A percentile compares a stretch with the other conserved stretches of the same genome.
Evolutionary conservation across 1,140 invertebrate species (phyloP).

Genomic region (Leucophenga varia): DNA sequence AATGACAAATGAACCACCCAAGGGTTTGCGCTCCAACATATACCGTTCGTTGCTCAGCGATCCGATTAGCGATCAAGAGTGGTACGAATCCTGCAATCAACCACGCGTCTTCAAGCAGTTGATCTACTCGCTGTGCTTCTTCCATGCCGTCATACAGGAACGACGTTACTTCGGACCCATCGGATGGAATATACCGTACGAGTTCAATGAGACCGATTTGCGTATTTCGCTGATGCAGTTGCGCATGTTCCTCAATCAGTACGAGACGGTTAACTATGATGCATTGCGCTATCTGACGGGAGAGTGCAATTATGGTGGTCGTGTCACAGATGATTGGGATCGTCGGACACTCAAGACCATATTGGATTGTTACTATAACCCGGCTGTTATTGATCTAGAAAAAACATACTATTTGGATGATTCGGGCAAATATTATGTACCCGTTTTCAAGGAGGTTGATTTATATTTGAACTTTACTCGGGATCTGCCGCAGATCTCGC

Average conservation of each 20-base stretch:
- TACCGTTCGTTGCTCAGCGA: slow-evolving; percentile 80
- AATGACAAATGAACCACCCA: slow-evolving; percentile 94
- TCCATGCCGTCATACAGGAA: slow-evolving; percentile 91
- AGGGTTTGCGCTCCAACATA: slow-evolving; percentile 75
- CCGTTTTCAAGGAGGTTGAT: slow-evolving; percentile 73
- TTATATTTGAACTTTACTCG: slow-evolving; percentile 77
- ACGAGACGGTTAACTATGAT: slow-evolving; percentile 83
- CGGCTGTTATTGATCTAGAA: slow-evolving; percentile 58
- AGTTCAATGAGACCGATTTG: slow-evolving; percentile 95
- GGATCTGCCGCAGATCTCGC: slow-evolving; percentile 75
- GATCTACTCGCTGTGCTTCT: slow-evolving; percentile 89
- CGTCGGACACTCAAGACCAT: slow-evolving; percentile 82
- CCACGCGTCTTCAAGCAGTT: slow-evolving; percentile 79
- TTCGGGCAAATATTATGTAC: slow-evolving; percentile 73
- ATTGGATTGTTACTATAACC: slow-evolving; percentile 78
- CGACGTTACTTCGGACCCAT: slow-evolving; percentile 88
- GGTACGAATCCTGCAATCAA: slow-evolving; percentile 83
- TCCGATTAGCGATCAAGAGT: slow-evolving; percentile 83
- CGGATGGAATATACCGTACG: slow-evolving; percentile 94
- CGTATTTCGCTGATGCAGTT: slow-evolving; percentile 85
- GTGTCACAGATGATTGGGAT: slow-evolving; percentile 95
- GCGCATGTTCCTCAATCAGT: slow-evolving; percentile 86
- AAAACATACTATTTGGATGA: slow-evolving; percentile 65
- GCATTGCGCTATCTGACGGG: slow-evolving; percentile 88
- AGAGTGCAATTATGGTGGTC: slow-evolving; percentile 95